phyloP scores from a whole-genome alignment of 2,797 vertebrate genomes.

The Chrysocyon brachyurus region DNA sequence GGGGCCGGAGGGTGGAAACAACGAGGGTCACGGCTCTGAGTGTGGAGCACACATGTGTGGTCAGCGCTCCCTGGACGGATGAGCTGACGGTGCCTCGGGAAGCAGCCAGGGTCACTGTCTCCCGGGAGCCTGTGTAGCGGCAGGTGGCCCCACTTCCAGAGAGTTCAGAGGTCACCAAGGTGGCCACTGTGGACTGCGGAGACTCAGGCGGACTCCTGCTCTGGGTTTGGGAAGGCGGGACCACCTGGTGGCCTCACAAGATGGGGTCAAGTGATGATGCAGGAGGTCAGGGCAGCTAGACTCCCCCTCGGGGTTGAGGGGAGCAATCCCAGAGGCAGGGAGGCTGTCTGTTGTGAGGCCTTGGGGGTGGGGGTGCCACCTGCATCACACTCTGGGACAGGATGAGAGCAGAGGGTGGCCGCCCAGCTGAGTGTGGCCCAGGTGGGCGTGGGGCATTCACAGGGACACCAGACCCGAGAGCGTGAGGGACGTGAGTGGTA shows the following conservation, averaged over 20 bases:
- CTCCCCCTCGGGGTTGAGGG: not conserved
- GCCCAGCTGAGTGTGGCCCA: not conserved
- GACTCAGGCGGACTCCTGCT: not conserved
- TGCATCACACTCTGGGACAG: fast-evolving
- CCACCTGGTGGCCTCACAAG: not conserved
- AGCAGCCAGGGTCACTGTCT: not conserved
- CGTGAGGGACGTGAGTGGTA: fast-evolving
- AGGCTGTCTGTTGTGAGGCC: not conserved
- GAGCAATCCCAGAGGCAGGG: no score
- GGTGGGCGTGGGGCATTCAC: not conserved
- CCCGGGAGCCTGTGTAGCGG: not conserved
- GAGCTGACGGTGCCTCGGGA: not conserved
- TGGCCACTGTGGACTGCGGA: not conserved
- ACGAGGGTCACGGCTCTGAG: fast-evolving
- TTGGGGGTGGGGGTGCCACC: not conserved
- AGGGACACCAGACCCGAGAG: fast-evolving
- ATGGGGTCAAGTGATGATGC: not conserved
- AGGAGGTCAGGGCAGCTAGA: not conserved
- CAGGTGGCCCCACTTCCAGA: not conserved
- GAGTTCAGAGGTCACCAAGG: not conserved
- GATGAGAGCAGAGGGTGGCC: no score
- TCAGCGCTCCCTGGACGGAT: not conserved
- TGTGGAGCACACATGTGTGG: fast-evolving
- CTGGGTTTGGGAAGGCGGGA: not conserved
- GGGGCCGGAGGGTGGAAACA: not conserved